phyloP scores from a whole-genome alignment of 1,140 invertebrate species.

The Laupala kohalensis region DNA sequence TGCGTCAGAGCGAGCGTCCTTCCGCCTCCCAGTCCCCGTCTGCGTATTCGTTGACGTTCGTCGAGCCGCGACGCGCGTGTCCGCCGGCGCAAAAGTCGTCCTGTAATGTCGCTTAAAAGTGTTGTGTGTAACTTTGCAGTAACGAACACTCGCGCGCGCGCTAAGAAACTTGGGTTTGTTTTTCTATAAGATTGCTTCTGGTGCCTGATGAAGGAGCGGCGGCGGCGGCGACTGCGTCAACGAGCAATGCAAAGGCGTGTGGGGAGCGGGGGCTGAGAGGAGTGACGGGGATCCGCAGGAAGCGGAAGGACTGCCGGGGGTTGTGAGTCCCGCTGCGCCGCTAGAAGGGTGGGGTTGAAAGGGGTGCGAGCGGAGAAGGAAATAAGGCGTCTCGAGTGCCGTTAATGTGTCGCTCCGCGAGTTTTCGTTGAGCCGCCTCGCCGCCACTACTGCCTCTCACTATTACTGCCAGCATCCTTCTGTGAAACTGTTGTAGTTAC shows the following conservation, averaged over 20 bases:
- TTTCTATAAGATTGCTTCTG: background rate
- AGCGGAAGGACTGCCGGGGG: background rate
- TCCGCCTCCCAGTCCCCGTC: too few species aligned
- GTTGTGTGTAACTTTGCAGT: background rate
- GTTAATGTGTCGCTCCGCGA: background rate
- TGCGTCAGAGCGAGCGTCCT: background rate
- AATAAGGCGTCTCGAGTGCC: background rate
- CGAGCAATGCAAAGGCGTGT: conserved; percentile 24
- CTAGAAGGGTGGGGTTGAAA: background rate
- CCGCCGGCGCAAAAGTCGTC: background rate
- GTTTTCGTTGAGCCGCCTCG: background rate
- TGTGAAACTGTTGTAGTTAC: too few species aligned
- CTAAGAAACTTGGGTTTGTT: background rate
- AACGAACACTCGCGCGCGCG: background rate
- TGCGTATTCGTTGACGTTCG: too few species aligned
- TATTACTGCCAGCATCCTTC: too few species aligned
- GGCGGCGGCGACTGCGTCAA: conserved; percentile 27
- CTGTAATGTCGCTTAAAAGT: background rate
- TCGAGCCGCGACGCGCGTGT: background rate
- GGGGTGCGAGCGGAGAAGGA: background rate
- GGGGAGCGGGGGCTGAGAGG: conserved; percentile 35
- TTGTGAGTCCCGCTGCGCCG: background rate
- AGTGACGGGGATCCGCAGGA: conserved; percentile 30
- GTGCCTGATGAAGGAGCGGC: conserved; percentile 16
- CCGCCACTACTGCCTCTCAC: too few species aligned